phyloP scores from a whole-genome alignment of 2,888 invertebrate genomes.

The Neoaliturus tenellus region DNA sequence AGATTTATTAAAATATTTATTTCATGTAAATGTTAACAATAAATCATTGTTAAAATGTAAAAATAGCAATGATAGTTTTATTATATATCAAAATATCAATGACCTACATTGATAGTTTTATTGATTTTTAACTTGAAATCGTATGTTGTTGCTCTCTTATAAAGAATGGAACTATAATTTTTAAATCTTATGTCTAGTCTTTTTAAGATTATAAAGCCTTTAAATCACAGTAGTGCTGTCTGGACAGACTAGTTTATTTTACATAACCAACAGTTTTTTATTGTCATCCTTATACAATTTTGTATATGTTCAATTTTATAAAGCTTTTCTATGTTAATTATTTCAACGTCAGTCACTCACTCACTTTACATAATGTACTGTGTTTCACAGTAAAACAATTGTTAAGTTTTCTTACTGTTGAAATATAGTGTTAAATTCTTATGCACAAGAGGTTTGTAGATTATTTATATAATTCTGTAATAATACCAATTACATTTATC shows the following conservation, averaged over 20 bases:
- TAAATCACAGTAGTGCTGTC: not conserved
- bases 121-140: not conserved
- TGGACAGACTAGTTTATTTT: not conserved
- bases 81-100: too few relatives aligned
- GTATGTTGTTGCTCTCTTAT: conserved; percentile 35
- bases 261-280: not conserved
- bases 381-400: conserved; percentile 1
- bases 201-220: conserved; percentile 3
- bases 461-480: conserved; percentile 36
- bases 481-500: conserved; percentile 5
- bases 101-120: too few relatives aligned
- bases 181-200: conserved; percentile 39
- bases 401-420: conserved; percentile 52
- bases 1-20: conserved; percentile 6
- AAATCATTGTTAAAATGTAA: not conserved
- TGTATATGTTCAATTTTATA: not conserved
- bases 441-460: conserved; percentile 49
- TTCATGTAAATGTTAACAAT: conserved; percentile 9
- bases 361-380: conserved; percentile 4
- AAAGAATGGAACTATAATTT: conserved; percentile 37
- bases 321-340: conserved; percentile 18
- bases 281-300: not conserved
- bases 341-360: not conserved
- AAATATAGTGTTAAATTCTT: conserved; percentile 27
- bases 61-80: not conserved